These are phyloP conservation scores for Lerista edwardsae DNA, from an alignment of 2,797 vertebrate genomes.

Conservation along the genomic window DNA sequence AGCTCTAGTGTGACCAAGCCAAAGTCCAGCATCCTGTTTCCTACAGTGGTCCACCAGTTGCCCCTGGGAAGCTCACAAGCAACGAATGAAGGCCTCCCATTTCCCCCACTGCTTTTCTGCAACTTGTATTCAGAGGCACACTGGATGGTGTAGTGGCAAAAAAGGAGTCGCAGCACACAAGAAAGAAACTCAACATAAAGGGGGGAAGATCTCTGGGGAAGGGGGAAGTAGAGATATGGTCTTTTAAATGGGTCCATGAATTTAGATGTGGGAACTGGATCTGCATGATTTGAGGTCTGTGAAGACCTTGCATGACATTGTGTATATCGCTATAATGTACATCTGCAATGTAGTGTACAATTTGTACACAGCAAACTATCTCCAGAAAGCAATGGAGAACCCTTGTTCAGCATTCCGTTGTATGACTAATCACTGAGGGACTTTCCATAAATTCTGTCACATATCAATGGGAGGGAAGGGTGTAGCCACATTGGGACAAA, in stretches of 20 bases:
- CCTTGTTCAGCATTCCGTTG: neutral
- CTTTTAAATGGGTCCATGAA: neutral
- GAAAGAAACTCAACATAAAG: neutral
- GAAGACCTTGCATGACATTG: neutral
- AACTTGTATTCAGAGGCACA: too few relatives aligned
- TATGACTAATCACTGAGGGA: constrained; percentile 9
- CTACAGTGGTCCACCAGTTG: too few relatives aligned
- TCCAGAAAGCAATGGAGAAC: constrained; percentile 1
- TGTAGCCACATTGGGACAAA: neutral
- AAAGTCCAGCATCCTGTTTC: too few relatives aligned
- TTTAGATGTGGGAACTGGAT: neutral
- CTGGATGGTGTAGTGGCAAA: neutral
- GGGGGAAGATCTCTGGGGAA: neutral
- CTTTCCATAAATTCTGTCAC: constrained; percentile 1
- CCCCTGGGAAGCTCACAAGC: too few relatives aligned
- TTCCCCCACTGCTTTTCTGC: too few relatives aligned
- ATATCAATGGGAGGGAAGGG: neutral
- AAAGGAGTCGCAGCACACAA: neutral
- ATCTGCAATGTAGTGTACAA: too few relatives aligned
- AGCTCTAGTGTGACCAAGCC: too few relatives aligned
- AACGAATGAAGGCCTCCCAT: too few relatives aligned
- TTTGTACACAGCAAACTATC: neutral
- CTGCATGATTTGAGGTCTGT: constrained; percentile 2
- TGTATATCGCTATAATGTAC: neutral
- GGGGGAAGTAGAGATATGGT: neutral